Evolutionary conservation across 2,888 invertebrate genomes (phyloP), one percentile per base, ranked within the genome.

Genomic region (Conops quadrifasciatus): DNA sequence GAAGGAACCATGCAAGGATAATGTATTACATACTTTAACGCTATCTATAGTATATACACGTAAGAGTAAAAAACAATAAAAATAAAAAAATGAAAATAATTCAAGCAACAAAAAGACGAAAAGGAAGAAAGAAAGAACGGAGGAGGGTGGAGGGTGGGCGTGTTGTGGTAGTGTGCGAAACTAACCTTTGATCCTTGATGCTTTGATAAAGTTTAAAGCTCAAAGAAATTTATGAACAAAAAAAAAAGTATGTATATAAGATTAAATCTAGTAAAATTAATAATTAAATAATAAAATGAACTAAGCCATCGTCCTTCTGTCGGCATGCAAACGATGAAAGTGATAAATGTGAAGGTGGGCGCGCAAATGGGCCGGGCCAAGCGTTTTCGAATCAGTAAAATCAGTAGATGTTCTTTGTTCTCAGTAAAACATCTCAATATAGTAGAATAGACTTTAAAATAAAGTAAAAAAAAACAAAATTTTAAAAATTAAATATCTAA

Each of bases 201-300:
- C 9, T 36, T 4, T 36, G 36, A 62, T 45, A 62, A 62, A 62
- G 30, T 19, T 30, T 45, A 43, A 43, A 62, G 24, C 43, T 62
- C 21, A n/a, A 36, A 36, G 30, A 62, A n/a, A 36, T 43, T 43
- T 7, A 62, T 43, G 45, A 62, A 43, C 36, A 45, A 45, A 45
- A 43, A 36, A 62, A 36, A 43, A 56, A 24, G 15, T 56, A 62
- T 36, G 36, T 36, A 36, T 9, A 36, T 9, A 36, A 36, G 36
- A 36, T 36, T 36, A 62, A 62, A 62, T 43, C 62, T 21, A 43
- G 21, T 43, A 45, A 62, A 62, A 62, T 62, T 62, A 62, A 62
- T 62, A 62, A 62, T 30, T 62, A 62, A 62, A 30, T 62, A 62
- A 43, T 43, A 21, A 36, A 43, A 43, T 45, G 36, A 36, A 36